Evolutionary conservation across 2,797 vertebrate genomes (phyloP).

Genomic region (Setipinna tenuifilis): DNA sequence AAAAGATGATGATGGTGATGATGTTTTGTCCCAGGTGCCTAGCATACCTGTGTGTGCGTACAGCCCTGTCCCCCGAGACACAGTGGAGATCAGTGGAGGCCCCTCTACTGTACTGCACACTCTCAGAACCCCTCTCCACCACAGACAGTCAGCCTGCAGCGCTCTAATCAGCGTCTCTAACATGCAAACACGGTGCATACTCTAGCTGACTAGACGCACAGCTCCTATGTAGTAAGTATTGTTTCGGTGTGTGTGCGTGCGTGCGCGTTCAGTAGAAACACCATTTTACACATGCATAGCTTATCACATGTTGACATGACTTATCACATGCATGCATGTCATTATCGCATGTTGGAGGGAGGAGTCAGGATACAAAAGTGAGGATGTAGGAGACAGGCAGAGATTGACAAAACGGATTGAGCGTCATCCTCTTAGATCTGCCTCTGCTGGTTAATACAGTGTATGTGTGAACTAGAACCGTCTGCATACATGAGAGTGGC

Average conservation of each 20-base stretch:
- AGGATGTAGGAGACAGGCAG: neutral
- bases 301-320: neutral
- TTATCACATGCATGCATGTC: neutral
- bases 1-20: neutral
- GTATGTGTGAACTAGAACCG: neutral
- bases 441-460: neutral
- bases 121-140: no score
- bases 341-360: neutral
- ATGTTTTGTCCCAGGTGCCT: neutral
- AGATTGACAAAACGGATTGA: neutral
- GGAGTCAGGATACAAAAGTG: neutral
- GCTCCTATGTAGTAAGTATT: neutral
- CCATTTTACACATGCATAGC: neutral
- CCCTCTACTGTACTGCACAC: no score
- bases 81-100: no score
- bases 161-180: no score
- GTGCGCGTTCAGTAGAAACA: no score
- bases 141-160: no score
- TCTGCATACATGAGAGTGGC: constrained; percentile 2
- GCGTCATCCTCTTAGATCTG: neutral
- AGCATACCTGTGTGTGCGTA: neutral
- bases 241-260: neutral
- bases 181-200: no score
- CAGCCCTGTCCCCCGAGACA: no score
- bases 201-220: no score